Evolutionary conservation across 1,140 invertebrate species (phyloP).

Genomic region (Gerris buenoi): DNA sequence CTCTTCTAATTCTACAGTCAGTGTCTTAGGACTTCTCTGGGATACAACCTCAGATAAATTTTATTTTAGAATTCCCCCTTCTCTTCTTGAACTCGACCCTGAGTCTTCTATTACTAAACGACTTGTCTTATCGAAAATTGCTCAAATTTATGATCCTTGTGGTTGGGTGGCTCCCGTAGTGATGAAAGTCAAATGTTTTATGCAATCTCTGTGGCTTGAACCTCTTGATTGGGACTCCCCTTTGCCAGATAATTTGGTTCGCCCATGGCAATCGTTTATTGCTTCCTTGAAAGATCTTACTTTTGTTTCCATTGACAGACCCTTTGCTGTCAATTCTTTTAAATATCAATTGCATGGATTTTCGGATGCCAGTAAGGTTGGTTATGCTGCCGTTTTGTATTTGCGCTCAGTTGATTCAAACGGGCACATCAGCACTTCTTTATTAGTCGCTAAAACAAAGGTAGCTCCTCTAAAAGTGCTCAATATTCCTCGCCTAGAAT

Average conservation of each 20-base stretch:
- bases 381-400: constrained; percentile 24
- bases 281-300: background rate
- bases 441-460: constrained; percentile 28
- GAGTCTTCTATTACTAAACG: background rate
- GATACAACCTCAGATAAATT: background rate
- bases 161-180: constrained; percentile 2
- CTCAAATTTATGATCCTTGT: constrained; percentile 6
- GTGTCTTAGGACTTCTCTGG: background rate
- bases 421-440: background rate
- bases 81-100: background rate
- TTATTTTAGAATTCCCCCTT: background rate
- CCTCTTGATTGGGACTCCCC: background rate
- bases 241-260: background rate
- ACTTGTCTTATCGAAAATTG: background rate
- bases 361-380: constrained; percentile 21
- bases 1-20: background rate
- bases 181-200: background rate
- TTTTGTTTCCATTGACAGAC: background rate
- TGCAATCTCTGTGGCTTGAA: background rate
- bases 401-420: background rate
- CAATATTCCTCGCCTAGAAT: constrained; percentile 27
- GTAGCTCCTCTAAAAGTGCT: constrained; percentile 29
- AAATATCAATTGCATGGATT: constrained; percentile 24
- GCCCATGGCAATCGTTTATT: too few relatives aligned
- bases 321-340: background rate